A percentile compares a stretch with the other conserved stretches of the same genome.
These are phyloP conservation scores for Tetanocera ferruginea DNA, from an alignment of 2,888 invertebrate genomes.

Conservation along the genomic window DNA sequence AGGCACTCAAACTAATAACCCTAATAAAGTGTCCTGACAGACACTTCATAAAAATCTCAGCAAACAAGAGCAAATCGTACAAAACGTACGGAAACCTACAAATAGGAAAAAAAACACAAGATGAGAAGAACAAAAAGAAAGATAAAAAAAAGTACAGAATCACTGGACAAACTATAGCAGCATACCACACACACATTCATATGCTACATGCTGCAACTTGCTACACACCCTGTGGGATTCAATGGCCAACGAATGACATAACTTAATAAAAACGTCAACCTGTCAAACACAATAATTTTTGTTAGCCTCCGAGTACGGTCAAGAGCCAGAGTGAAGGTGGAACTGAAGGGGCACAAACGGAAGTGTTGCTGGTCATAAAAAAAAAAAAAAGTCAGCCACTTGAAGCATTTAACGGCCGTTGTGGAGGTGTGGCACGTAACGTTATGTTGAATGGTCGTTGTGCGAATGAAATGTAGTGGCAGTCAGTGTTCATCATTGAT, in stretches of 20 bases:
- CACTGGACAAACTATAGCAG: neutral
- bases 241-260: conserved; percentile 34
- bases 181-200: neutral
- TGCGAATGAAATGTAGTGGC: neutral
- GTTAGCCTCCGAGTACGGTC: conserved; percentile 1
- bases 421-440: conserved; percentile 10
- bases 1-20: conserved; percentile 66
- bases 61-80: conserved; percentile 39
- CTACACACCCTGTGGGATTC: conserved; percentile 8
- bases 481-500: neutral
- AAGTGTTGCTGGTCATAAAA: neutral
- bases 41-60: conserved; percentile 55
- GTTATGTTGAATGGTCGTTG: neutral
- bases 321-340: neutral
- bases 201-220: neutral
- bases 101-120: neutral
- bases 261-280: conserved; percentile 48
- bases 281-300: conserved; percentile 44
- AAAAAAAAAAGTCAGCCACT: neutral
- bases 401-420: neutral
- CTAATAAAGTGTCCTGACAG: conserved; percentile 63
- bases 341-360: neutral
- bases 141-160: neutral
- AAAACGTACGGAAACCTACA: neutral
- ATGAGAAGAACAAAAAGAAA: neutral